phyloP scores from a whole-genome alignment of 2,113 vertebrate genomes.

The Urocolius indicus region DNA sequence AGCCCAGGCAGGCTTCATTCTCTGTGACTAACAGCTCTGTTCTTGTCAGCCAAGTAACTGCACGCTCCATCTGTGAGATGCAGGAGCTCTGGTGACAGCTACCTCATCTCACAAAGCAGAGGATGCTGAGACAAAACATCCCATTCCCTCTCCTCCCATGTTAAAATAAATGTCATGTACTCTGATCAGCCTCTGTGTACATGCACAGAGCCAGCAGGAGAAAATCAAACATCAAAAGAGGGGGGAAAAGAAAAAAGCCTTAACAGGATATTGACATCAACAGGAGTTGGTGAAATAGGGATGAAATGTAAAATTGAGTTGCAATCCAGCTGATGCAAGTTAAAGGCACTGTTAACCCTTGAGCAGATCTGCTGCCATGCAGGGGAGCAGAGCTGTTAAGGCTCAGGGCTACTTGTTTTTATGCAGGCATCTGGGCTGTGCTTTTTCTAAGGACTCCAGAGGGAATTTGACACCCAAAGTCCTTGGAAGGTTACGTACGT shows the following conservation, averaged over 20 bases:
- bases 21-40: background rate
- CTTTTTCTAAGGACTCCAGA: background rate
- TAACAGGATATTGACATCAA: conserved; percentile 59
- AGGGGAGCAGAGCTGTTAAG: background rate
- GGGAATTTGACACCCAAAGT: background rate
- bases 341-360: conserved; percentile 13
- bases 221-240: conserved; percentile 63
- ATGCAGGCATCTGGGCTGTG: background rate
- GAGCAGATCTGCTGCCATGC: background rate
- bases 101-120: background rate
- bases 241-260: background rate
- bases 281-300: conserved; percentile 26
- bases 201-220: conserved; percentile 19
- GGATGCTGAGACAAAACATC: conserved; percentile 7
- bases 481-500: background rate
- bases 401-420: background rate
- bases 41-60: background rate
- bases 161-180: conserved; percentile 19
- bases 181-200: conserved; percentile 53
- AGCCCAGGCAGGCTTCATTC: background rate
- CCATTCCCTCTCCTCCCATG: background rate
- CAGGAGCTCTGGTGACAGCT: background rate
- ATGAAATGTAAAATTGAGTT: conserved; percentile 36
- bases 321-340: background rate
- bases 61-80: fast-evolving